Evolutionary conservation across 2,113 vertebrate species (phyloP).

Genomic region (Gorilla gorilla): DNA sequence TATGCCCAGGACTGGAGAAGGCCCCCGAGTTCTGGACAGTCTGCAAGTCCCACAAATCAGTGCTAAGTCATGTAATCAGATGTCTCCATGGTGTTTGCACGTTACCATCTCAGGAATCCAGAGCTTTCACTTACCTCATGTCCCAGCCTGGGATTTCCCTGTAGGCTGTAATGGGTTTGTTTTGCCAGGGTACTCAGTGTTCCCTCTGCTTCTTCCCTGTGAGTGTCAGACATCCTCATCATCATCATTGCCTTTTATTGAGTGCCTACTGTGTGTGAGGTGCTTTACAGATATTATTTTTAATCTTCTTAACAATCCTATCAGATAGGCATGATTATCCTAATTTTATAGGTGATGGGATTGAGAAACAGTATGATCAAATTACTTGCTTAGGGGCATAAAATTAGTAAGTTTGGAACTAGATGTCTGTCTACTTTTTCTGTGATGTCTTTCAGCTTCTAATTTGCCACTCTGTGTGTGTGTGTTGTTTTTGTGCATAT

Average conservation of each 20-base stretch:
- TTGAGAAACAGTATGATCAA: background rate
- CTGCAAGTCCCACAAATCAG: slow-evolving; percentile 47
- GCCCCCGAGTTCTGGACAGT: background rate
- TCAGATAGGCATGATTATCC: background rate
- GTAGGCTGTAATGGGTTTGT: background rate
- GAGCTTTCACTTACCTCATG: slow-evolving; percentile 1
- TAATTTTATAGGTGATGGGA: slow-evolving; percentile 13
- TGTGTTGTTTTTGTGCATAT: background rate
- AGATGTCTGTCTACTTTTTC: background rate
- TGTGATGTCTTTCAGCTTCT: background rate
- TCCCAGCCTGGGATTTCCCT: slow-evolving; percentile 33
- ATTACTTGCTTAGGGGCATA: background rate
- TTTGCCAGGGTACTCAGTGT: background rate
- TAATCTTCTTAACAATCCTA: slow-evolving; percentile 6
- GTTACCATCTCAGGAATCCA: slow-evolving; percentile 47
- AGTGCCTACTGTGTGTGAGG: background rate
- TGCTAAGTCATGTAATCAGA: slow-evolving; percentile 53
- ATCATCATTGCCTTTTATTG: background rate
- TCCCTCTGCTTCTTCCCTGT: background rate
- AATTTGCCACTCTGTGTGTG: background rate
- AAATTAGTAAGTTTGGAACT: background rate
- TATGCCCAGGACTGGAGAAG: background rate
- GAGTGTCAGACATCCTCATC: background rate
- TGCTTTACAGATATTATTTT: slow-evolving; percentile 24
- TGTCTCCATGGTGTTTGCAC: slow-evolving; percentile 49